These are phyloP conservation scores for Cololabis saira DNA, from an alignment of 2,113 vertebrate species.

Conservation along the genomic window DNA sequence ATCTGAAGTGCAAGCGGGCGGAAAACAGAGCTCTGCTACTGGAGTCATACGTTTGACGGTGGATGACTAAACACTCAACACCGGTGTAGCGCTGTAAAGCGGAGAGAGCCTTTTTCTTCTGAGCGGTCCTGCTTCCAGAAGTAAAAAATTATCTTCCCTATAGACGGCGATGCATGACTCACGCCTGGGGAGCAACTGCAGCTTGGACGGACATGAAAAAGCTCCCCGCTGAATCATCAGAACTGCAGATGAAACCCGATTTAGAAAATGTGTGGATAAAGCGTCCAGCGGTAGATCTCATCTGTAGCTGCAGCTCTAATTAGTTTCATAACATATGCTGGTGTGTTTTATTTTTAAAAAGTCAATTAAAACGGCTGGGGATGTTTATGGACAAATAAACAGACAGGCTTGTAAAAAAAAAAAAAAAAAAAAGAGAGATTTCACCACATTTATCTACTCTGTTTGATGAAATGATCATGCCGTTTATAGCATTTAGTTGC, in stretches of 20 bases:
- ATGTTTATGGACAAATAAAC: too few species aligned
- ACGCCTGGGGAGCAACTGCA: not conserved
- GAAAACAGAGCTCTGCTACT: not conserved
- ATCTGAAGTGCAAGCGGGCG: not conserved
- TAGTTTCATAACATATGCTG: constrained; percentile 4
- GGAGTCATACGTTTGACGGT: not conserved
- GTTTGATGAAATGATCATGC: too few species aligned
- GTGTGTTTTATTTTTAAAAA: not conserved
- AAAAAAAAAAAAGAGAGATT: too few species aligned
- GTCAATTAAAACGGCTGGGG: too few species aligned
- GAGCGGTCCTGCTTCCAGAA: not conserved
- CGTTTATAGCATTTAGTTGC: too few species aligned
- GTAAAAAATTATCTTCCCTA: constrained; percentile 6
- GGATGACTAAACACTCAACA: constrained; percentile 7
- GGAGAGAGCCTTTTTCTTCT: not conserved
- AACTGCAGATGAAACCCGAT: not conserved
- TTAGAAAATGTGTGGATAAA: not conserved
- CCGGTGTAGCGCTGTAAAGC: not conserved
- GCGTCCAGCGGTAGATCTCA: not conserved
- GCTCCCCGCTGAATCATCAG: constrained; percentile 2
- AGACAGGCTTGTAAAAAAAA: not conserved
- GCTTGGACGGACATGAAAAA: constrained; percentile 2
- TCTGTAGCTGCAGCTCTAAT: constrained; percentile 8
- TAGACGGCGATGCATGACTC: not conserved
- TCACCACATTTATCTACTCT: too few species aligned